Evolutionary conservation across 2,888 invertebrate genomes (phyloP).

Genomic region (Eristalis arbustorum): DNA sequence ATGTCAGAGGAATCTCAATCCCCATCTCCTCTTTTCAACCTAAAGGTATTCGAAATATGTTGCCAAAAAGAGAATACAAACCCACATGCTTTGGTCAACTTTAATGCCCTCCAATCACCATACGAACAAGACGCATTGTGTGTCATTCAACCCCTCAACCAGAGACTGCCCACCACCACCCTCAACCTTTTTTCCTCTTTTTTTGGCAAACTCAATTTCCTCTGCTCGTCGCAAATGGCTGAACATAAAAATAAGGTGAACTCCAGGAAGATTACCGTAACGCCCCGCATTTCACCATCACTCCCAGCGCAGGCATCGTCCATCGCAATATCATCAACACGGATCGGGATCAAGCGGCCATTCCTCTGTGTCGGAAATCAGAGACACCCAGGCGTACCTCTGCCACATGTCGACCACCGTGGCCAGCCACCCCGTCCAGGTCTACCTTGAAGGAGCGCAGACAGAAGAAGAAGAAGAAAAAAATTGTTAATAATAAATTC

Average conservation of each 20-base stretch:
- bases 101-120: background rate
- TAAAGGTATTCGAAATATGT: background rate
- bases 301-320: background rate
- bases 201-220: constrained; percentile 64
- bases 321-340: constrained; percentile 30
- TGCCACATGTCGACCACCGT: constrained; percentile 32
- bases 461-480: background rate
- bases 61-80: background rate
- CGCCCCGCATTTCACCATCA: background rate
- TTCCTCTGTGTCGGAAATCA: constrained; percentile 51
- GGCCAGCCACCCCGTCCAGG: constrained; percentile 38
- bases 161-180: constrained; percentile 8
- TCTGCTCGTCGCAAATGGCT: constrained; percentile 48
- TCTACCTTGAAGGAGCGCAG: constrained; percentile 37
- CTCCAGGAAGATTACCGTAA: constrained; percentile 44
- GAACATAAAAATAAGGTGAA: constrained; percentile 67
- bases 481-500: constrained; percentile 68
- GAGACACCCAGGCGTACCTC: constrained; percentile 10
- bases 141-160: constrained; percentile 3
- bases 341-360: constrained; percentile 44
- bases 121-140: background rate
- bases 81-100: background rate
- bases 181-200: constrained; percentile 7
- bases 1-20: too few relatives aligned
- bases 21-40: too few relatives aligned